phyloP scores from a whole-genome alignment of 2,797 vertebrate genomes.

The Gadopsis bispinosus region DNA sequence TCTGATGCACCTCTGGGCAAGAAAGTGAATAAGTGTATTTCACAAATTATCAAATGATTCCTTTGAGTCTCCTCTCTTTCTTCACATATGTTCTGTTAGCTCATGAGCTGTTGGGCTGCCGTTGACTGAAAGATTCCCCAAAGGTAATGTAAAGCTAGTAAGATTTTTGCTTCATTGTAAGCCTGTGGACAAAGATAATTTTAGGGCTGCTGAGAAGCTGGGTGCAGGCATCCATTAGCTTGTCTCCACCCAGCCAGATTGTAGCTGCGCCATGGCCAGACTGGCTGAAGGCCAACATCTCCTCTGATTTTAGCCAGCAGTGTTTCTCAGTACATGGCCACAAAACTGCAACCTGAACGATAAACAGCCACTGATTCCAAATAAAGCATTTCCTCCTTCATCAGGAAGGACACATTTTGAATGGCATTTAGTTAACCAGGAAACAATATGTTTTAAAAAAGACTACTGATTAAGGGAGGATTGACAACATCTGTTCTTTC shows the following conservation, averaged over 20 bases:
- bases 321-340: slow-evolving; percentile 12
- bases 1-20: neutral
- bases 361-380: neutral
- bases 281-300: slow-evolving; percentile 42
- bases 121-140: slow-evolving; percentile 11
- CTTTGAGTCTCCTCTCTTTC: neutral
- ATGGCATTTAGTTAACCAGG: neutral
- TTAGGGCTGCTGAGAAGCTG: slow-evolving; percentile 25
- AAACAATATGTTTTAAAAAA: neutral
- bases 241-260: slow-evolving; percentile 64
- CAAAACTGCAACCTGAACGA: slow-evolving; percentile 4
- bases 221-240: slow-evolving; percentile 13
- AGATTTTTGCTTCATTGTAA: slow-evolving; percentile 51
- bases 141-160: slow-evolving; percentile 47
- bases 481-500: neutral
- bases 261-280: slow-evolving; percentile 18
- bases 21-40: neutral
- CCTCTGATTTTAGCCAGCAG: slow-evolving; percentile 39
- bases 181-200: slow-evolving; percentile 18
- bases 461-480: neutral
- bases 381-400: neutral
- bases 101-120: slow-evolving; percentile 42
- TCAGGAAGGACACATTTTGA: neutral
- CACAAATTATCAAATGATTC: neutral
- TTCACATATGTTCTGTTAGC: slow-evolving; percentile 8